Base-by-base conservation (phyloP, 1,140 invertebrate genomes). In the Intoshia linei region DNA sequence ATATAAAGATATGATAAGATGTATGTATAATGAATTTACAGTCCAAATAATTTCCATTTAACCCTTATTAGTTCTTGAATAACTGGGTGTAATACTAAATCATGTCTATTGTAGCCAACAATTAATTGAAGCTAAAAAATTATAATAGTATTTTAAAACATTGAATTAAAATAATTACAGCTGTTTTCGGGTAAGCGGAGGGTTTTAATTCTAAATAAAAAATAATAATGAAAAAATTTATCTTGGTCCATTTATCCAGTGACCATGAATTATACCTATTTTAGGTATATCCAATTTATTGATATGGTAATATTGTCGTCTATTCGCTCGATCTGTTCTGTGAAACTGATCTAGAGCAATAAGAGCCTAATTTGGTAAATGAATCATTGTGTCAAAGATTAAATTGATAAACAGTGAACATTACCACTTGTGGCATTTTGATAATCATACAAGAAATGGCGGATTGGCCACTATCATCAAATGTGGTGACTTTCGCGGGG, bases 391-490 rank as follows among this genome's bases (percentile, higher is more conserved):
- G 3, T 30, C n/a, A n/a, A n/a, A n/a, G 10, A 27, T 27, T 27
- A n/a, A n/a, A n/a, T n/a, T n/a, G n/a, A n/a, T n/a, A 10, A n/a
- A n/a, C 24, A 10, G 7, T 27, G 24, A 10, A 5, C 42, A 45
- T 30, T 36, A 53, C 51, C 43, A 55, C 51, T 25, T 48, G 49
- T 1, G 52, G 44, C 52, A 55, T 55, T 38, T 55, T 55, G 29
- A 40, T 51, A 7, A 54, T 51, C 52, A 55, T 53, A 47, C 47
- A 52, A 3, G 46, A 43, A 22, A 55, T 45, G 14, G 45, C 44
- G 23, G 44, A 39, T 35, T 48, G 40, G 15, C 52, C 52, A 25
- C 43, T 40, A 23, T 45, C 25, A 31, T 54, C 52, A 22, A 37
- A 37, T 1, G 45, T 41, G 4, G 43, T 45, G 5, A 45, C 48